phyloP scores from a whole-genome alignment of 2,113 vertebrate genomes.

The Pipra filicauda region DNA sequence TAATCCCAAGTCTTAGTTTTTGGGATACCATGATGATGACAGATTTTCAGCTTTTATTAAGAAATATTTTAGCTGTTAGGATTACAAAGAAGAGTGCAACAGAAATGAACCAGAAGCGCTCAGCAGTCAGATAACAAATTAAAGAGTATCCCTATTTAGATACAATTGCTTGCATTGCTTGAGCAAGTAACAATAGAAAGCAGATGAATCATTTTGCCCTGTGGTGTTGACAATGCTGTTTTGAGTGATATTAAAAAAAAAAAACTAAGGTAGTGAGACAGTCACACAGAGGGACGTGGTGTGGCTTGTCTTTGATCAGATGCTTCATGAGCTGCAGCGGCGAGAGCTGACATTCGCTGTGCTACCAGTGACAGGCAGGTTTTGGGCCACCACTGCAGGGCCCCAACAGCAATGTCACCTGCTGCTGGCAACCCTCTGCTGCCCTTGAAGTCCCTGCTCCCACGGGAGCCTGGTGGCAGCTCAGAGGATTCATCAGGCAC shows the following conservation, averaged over 20 bases:
- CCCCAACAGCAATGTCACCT: neutral
- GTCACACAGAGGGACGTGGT: accelerated
- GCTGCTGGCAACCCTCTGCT: neutral
- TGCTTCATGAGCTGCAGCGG: accelerated
- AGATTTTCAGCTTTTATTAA: neutral
- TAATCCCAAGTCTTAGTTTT: neutral
- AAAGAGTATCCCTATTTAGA: neutral
- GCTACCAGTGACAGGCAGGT: neutral
- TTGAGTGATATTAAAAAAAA: neutral
- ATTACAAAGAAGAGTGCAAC: neutral
- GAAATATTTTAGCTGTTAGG: neutral
- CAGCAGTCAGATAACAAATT: neutral
- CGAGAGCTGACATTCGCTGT: accelerated
- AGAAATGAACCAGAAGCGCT: neutral
- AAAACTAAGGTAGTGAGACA: neutral
- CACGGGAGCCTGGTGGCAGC: neutral
- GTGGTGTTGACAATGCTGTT: neutral
- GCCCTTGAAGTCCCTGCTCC: neutral
- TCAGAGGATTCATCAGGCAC: neutral
- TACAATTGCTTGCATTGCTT: neutral
- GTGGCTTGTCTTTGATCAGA: accelerated
- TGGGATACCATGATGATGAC: neutral
- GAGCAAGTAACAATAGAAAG: neutral
- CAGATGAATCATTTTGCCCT: neutral
- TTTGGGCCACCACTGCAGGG: neutral